These are phyloP conservation scores for Onychorhynchus coronatus DNA, from an alignment of 2,113 vertebrate genomes.

Conservation along the genomic window DNA sequence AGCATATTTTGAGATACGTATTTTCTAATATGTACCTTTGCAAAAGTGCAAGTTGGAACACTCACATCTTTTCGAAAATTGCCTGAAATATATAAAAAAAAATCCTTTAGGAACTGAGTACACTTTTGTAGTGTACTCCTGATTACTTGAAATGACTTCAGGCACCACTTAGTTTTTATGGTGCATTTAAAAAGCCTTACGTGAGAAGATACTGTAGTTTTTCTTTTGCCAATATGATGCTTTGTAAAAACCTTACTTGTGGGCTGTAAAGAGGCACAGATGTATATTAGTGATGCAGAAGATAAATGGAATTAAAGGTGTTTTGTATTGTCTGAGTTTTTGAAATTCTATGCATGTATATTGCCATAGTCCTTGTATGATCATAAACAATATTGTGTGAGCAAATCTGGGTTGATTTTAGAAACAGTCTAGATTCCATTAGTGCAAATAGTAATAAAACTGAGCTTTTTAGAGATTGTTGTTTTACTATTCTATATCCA, in stretches of 20 bases:
- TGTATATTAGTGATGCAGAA: not conserved
- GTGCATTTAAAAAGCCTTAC: not conserved
- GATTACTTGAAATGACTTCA: not conserved
- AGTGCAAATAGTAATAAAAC: not conserved
- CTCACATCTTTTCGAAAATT: not conserved
- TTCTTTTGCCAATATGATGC: not conserved
- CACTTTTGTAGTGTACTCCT: not conserved
- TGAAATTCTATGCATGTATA: not conserved
- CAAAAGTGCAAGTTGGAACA: not conserved
- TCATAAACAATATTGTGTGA: not conserved
- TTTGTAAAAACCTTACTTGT: not conserved
- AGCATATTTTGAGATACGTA: not conserved
- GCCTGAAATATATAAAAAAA: not conserved
- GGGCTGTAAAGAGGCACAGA: not conserved
- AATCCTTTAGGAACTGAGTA: not conserved
- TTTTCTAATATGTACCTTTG: not conserved
- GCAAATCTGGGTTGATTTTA: not conserved
- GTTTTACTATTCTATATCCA: not conserved
- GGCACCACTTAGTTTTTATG: not conserved
- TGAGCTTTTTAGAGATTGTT: not conserved
- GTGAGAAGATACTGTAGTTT: not conserved
- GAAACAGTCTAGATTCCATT: not conserved
- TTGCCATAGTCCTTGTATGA: not conserved
- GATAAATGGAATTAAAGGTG: not conserved
- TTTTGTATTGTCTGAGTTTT: not conserved